A percentile compares a stretch with the other conserved stretches of the same genome.
Conservation (phyloP, 2,888 invertebrate species). For the Spilarctia lutea region DNA sequence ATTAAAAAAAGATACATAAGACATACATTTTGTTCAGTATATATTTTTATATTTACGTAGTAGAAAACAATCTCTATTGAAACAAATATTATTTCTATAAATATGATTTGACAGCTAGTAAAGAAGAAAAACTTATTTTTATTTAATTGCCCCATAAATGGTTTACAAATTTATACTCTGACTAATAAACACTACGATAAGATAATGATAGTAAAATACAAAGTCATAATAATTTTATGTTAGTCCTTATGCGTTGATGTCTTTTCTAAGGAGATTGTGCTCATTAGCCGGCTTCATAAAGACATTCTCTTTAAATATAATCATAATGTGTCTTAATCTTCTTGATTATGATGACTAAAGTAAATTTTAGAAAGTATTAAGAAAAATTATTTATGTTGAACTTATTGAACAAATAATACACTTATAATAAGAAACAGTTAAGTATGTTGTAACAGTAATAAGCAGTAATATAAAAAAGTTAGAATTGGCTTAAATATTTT, state of each 20-base stretch:
- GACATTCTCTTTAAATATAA: neutral
- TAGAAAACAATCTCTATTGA: no score
- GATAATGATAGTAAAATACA: neutral
- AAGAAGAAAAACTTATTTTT: neutral
- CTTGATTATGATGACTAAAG: neutral
- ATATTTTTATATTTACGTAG: no score
- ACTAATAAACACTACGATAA: neutral
- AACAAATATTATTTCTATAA: no score
- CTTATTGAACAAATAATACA: neutral
- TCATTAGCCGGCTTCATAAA: neutral
- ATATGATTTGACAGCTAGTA: no score
- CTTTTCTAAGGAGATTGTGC: slow-evolving; percentile 49
- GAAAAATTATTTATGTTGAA: neutral
- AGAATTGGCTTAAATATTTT: neutral
- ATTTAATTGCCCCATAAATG: neutral
- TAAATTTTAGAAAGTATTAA: neutral
- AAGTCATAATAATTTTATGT: neutral
- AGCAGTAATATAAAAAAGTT: neutral
- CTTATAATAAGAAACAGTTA: neutral
- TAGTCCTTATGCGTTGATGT: slow-evolving; percentile 62
- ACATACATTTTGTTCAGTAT: no score
- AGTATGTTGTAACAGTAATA: neutral
- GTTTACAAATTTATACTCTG: neutral
- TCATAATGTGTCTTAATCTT: neutral
- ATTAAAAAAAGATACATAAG: no score